A percentile compares a stretch with the other conserved stretches of the same genome.
Evolutionary conservation across 2,113 vertebrate genomes (phyloP).

Genomic region (Tragulus kanchil): DNA sequence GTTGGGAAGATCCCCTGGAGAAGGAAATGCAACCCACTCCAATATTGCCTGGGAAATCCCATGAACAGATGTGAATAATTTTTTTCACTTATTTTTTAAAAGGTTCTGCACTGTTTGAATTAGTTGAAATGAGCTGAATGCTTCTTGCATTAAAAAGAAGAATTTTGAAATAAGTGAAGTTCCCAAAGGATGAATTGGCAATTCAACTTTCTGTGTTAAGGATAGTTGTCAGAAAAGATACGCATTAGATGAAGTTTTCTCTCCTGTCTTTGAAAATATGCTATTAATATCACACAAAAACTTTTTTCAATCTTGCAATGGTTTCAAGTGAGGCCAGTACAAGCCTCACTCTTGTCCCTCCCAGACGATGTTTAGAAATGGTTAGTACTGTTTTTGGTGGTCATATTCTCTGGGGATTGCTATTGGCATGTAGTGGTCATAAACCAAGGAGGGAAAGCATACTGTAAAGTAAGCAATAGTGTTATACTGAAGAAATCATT

Average conservation of each 20-base stretch:
- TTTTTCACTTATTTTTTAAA: background rate
- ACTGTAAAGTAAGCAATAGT: background rate
- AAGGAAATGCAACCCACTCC: background rate
- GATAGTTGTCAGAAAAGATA: background rate
- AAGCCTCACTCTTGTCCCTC: background rate
- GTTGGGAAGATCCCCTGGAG: background rate
- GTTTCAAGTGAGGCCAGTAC: background rate
- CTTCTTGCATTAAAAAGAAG: background rate
- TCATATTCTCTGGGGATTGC: background rate
- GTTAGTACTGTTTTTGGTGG: background rate
- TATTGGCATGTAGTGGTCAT: background rate
- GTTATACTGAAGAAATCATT: background rate
- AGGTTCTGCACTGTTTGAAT: background rate
- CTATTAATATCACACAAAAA: background rate
- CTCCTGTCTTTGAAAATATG: background rate
- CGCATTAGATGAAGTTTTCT: background rate
- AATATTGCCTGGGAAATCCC: background rate
- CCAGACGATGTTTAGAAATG: background rate
- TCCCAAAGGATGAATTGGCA: background rate
- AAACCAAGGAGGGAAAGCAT: background rate
- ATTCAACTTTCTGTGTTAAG: background rate
- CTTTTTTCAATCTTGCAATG: background rate
- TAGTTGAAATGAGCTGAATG: background rate
- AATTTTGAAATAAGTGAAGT: background rate
- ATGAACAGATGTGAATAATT: background rate